Evolutionary conservation across 2,797 vertebrate species (phyloP).

Genomic region (Poecile montanus): DNA sequence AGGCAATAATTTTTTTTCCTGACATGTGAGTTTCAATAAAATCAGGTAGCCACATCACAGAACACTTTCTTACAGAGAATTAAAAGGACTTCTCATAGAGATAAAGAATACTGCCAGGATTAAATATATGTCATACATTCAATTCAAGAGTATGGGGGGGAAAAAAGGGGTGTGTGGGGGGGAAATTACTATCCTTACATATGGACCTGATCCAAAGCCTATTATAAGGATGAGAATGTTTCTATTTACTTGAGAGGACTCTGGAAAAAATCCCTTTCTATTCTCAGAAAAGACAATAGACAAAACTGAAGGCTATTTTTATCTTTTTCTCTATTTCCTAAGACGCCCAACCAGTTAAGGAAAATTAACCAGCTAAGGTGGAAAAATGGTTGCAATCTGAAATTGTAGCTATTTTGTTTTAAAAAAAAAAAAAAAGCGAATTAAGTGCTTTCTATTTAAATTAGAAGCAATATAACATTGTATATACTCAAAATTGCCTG

Average conservation of each 20-base stretch:
- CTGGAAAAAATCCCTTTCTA: background rate
- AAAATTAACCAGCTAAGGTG: background rate
- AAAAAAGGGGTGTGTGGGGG: fast-evolving
- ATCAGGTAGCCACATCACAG: conserved; percentile 50
- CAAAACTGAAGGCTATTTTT: background rate
- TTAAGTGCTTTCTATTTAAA: background rate
- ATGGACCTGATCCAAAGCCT: background rate
- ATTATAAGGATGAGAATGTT: background rate
- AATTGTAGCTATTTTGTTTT: background rate
- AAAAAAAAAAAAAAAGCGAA: background rate
- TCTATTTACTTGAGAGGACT: background rate
- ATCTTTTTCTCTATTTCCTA: background rate
- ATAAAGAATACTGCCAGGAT: conserved; percentile 37
- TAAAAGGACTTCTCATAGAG: conserved; percentile 46
- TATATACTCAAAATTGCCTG: conserved; percentile 38
- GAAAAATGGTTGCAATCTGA: background rate
- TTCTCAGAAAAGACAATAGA: background rate
- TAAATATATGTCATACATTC: conserved; percentile 38
- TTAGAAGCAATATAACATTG: conserved; percentile 39
- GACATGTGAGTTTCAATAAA: conserved; percentile 53
- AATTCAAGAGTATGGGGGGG: background rate
- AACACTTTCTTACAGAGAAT: conserved; percentile 52
- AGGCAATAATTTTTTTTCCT: conserved; percentile 43
- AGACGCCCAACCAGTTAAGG: background rate
- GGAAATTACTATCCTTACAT: background rate